These are phyloP conservation scores for Aphelocoma californica DNA, from an alignment of 2,797 vertebrate species.

Conservation along the genomic window DNA sequence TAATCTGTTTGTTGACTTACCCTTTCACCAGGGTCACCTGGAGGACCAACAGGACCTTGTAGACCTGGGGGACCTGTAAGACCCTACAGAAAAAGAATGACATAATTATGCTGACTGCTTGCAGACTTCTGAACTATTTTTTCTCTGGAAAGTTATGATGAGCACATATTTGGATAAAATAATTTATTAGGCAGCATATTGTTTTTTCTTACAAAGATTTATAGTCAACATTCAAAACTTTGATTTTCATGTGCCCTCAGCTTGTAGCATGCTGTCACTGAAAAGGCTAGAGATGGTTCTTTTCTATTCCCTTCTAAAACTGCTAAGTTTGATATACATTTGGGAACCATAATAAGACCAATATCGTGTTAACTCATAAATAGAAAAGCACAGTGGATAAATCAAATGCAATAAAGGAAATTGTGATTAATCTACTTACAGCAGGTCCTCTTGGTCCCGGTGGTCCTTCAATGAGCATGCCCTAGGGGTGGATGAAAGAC, in stretches of 20 bases:
- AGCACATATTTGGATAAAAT: not conserved
- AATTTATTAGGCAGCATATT: not conserved
- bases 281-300: not conserved
- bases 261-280: not conserved
- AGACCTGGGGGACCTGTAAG: slow-evolving; percentile 92
- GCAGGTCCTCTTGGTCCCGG: slow-evolving; percentile 87
- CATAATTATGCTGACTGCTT: not conserved
- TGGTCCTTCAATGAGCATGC: slow-evolving; percentile 96
- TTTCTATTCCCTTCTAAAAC: not conserved
- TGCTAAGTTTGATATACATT: not conserved
- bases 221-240: not conserved
- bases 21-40: slow-evolving; percentile 94
- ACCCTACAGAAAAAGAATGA: slow-evolving; percentile 80
- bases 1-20: slow-evolving; percentile 74
- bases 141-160: not conserved
- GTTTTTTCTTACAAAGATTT: not conserved
- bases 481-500: slow-evolving; percentile 75
- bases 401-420: not conserved
- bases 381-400: not conserved
- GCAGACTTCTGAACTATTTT: not conserved
- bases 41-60: slow-evolving; percentile 88
- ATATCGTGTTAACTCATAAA: not conserved
- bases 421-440: slow-evolving; percentile 78
- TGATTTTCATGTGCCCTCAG: not conserved
- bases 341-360: not conserved